Conservation (phyloP, 2,113 vertebrate genomes). For the Nanorana parkeri region DNA sequence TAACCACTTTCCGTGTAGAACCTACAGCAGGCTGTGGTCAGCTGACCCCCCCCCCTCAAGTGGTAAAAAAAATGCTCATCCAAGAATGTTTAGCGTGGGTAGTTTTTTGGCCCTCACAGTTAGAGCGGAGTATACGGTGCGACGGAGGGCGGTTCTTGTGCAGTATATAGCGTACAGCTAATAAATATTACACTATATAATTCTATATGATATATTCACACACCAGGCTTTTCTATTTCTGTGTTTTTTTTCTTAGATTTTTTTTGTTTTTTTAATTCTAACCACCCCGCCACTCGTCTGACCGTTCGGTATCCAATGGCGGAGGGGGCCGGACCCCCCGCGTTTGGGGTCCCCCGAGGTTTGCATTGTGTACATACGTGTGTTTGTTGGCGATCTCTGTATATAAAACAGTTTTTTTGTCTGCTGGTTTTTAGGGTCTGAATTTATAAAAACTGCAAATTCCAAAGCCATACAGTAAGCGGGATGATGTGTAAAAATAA, state of each 20-base stretch:
- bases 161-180: background rate
- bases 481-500: background rate
- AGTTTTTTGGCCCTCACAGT: background rate
- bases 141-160: background rate
- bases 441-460: constrained; percentile 24
- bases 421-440: constrained; percentile 14
- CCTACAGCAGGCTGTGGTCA: too few species aligned
- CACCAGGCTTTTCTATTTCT: background rate
- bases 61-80: too few species aligned
- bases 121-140: background rate
- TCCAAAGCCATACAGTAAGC: constrained; percentile 55
- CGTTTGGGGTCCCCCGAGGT: background rate
- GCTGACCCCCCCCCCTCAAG: too few species aligned
- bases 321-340: too few species aligned
- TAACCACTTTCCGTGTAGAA: too few species aligned
- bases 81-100: too few species aligned
- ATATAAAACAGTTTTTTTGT: constrained; percentile 18
- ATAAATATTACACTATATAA: background rate
- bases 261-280: background rate
- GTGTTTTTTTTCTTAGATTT: too few species aligned
- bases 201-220: background rate
- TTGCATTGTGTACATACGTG: constrained; percentile 29
- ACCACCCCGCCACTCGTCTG: background rate
- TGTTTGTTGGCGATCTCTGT: constrained; percentile 26
- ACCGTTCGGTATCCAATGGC: too few species aligned